Conservation (phyloP, 2,888 invertebrate species). For the Parascotia fuliginaria region DNA sequence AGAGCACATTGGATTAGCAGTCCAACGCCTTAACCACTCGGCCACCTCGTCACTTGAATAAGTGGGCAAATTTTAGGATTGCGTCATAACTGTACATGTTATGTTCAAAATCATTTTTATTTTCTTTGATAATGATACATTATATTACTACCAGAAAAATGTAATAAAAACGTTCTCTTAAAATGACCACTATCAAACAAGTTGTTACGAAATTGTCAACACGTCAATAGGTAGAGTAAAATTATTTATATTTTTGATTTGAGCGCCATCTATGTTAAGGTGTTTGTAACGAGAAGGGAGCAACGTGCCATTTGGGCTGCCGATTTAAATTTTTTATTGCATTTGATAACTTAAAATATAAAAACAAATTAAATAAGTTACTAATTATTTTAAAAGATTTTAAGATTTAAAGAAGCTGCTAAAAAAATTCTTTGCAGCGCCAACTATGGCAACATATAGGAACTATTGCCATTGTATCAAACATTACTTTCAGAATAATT, state of each 20-base stretch:
- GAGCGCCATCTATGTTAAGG: slow-evolving; percentile 34
- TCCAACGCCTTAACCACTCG: slow-evolving; percentile 95
- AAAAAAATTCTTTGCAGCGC: no score
- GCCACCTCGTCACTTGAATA: slow-evolving; percentile 89
- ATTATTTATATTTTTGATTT: background rate
- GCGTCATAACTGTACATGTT: slow-evolving; percentile 10
- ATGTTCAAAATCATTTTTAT: background rate
- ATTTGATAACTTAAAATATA: no score
- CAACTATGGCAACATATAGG: no score
- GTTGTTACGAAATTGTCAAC: background rate
- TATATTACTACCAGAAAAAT: background rate
- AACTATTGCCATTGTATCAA: no score
- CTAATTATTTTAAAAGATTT: no score
- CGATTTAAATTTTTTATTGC: no score
- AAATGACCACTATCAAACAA: background rate
- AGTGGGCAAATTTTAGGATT: slow-evolving; percentile 48
- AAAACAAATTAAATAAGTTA: no score
- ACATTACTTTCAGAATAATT: no score
- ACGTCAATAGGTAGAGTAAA: no score
- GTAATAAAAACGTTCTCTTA: background rate
- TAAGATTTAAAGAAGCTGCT: no score
- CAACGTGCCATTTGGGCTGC: no score
- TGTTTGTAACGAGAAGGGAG: no score
- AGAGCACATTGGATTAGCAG: slow-evolving; percentile 95
- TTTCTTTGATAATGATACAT: background rate